Conservation (phyloP, 2,888 invertebrate genomes). For the Rotaria sp. region DNA sequence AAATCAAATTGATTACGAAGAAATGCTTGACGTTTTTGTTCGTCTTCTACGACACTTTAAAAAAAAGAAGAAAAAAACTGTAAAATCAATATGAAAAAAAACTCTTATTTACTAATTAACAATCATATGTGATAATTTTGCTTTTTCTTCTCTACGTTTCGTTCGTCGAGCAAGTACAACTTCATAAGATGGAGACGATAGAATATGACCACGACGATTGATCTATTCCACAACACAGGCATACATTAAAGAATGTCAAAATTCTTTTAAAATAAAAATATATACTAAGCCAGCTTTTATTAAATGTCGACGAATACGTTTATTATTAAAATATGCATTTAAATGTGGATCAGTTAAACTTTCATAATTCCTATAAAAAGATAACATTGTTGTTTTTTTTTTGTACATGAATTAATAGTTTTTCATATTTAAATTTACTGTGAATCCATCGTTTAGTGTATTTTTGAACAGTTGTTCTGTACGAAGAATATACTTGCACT, state of each 20-base stretch:
- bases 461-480: neutral
- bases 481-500: neutral
- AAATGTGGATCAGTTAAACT: neutral
- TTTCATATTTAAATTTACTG: neutral
- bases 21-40: neutral
- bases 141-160: neutral
- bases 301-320: neutral
- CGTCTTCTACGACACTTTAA: neutral
- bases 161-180: neutral
- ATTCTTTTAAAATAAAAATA: too few species aligned
- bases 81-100: neutral
- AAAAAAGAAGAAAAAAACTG: neutral
- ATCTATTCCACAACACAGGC: neutral
- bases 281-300: neutral
- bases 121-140: neutral
- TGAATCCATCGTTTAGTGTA: neutral
- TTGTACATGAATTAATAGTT: neutral
- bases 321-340: neutral
- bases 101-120: neutral
- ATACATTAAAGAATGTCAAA: too few species aligned
- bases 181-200: neutral
- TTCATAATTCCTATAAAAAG: neutral
- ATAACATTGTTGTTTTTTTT: neutral
- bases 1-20: neutral
- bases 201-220: neutral